phyloP scores from a whole-genome alignment of 1,140 invertebrate species.

The Eriosoma lanigerum region DNA sequence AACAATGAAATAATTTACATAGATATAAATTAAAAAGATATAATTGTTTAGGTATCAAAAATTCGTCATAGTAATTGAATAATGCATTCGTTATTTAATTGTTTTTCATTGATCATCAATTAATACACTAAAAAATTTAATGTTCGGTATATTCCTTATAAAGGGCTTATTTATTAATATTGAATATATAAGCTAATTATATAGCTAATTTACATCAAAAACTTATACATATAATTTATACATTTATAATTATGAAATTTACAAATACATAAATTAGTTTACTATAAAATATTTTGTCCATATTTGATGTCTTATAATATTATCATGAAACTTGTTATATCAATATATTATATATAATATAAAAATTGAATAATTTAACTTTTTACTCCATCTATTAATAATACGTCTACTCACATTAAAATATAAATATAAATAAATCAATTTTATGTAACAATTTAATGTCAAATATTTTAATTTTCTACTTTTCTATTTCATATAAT shows the following conservation, averaged over 20 bases:
- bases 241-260: no score
- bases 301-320: neutral
- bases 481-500: neutral
- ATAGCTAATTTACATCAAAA: no score
- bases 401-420: neutral
- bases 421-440: neutral
- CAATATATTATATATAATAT: no score
- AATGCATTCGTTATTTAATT: no score
- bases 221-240: no score
- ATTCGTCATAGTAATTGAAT: neutral
- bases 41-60: neutral
- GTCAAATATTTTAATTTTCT: constrained; percentile 9
- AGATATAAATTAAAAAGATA: neutral
- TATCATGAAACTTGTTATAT: neutral
- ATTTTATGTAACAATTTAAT: neutral
- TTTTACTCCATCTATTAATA: neutral
- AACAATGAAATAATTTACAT: neutral
- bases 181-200: no score
- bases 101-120: no score
- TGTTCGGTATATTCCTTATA: no score
- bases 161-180: no score
- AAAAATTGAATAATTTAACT: constrained; percentile 4
- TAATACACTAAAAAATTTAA: no score
- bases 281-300: no score
- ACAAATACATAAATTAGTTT: no score